Evolutionary conservation across 2,797 vertebrate species (phyloP).

Genomic region (Myoxocephalus aenaeus): DNA sequence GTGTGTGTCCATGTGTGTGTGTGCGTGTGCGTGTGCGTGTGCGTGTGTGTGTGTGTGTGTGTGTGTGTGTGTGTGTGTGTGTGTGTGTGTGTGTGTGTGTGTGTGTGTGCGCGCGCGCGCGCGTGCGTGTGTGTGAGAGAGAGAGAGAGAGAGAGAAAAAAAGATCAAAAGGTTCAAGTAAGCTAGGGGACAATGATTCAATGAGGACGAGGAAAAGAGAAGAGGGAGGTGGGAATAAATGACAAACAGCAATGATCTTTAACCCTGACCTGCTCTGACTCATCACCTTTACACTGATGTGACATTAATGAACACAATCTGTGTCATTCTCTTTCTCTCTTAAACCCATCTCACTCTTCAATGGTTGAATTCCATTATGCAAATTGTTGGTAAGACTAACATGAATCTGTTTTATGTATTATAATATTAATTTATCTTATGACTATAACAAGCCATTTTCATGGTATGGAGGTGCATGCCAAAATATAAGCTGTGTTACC

Average conservation of each 20-base stretch:
- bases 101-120: slow-evolving; percentile 49
- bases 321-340: neutral
- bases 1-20: slow-evolving; percentile 79
- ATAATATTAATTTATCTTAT: neutral
- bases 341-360: neutral
- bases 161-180: slow-evolving; percentile 59
- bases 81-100: slow-evolving; percentile 79
- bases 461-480: neutral
- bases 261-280: slow-evolving; percentile 35
- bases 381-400: neutral
- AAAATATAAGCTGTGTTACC: neutral
- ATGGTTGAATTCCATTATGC: neutral
- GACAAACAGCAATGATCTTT: slow-evolving; percentile 64
- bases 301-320: slow-evolving; percentile 36
- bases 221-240: slow-evolving; percentile 26
- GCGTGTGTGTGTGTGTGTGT: slow-evolving; percentile 67
- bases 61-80: slow-evolving; percentile 79
- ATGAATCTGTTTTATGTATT: neutral
- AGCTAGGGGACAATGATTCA: slow-evolving; percentile 51
- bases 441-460: neutral
- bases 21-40: slow-evolving; percentile 79
- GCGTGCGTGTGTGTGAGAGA: slow-evolving; percentile 61
- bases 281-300: slow-evolving; percentile 42
- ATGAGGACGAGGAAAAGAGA: slow-evolving; percentile 22
- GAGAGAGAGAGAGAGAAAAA: slow-evolving; percentile 5